Percentiles rank a stretch among this genome's conserved stretches.
Conservation (phyloP, 2,113 vertebrate genomes). For the Dasyprocta punctata region DNA sequence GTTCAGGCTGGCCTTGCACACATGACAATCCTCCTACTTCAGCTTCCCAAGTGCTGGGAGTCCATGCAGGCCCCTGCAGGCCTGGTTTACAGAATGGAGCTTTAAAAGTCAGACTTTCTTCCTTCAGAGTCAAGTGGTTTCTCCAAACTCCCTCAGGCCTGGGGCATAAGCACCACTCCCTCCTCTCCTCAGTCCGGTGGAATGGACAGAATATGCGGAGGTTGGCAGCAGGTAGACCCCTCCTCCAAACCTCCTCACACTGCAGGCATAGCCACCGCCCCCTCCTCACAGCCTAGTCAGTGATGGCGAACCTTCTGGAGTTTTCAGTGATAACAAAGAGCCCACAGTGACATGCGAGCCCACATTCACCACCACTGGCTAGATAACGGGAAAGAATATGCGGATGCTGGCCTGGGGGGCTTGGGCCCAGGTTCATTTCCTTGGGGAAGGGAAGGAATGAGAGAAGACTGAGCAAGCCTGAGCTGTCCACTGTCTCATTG, state of each 20-base stretch:
- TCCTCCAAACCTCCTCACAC: no score
- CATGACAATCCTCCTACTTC: background rate
- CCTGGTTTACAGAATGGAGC: background rate
- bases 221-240: no score
- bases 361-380: background rate
- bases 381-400: background rate
- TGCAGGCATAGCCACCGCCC: background rate
- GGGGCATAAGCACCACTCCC: background rate
- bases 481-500: background rate
- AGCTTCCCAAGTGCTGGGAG: background rate
- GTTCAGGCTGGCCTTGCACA: background rate
- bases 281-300: background rate
- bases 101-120: background rate
- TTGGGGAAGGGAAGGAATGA: background rate
- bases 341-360: background rate
- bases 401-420: background rate
- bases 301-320: background rate
- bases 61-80: background rate
- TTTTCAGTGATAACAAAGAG: background rate
- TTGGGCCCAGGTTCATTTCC: background rate
- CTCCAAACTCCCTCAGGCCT: background rate
- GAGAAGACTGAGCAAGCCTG: background rate
- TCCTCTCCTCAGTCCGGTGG: no score
- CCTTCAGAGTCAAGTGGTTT: background rate
- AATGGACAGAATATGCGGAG: background rate